Conservation (phyloP, 2,888 invertebrate genomes). For the Andrena marginata region DNA sequence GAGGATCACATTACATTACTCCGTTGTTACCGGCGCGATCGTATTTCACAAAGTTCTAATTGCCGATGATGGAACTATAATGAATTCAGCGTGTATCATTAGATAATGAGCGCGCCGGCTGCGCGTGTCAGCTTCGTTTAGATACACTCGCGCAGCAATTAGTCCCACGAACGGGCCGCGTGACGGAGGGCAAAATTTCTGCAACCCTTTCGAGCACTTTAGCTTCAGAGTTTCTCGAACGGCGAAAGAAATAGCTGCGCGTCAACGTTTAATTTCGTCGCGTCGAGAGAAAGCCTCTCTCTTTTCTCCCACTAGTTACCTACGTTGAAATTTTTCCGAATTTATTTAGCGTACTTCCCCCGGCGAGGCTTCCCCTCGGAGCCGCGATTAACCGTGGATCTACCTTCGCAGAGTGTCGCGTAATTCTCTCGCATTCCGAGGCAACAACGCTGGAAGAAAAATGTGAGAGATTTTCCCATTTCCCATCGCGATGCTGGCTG, state of each 20-base stretch:
- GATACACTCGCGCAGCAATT: constrained; percentile 34
- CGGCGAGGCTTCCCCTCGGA: constrained; percentile 45
- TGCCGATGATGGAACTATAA: constrained; percentile 42
- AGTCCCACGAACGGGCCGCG: constrained; percentile 38
- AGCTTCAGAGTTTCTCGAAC: background rate
- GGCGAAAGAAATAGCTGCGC: background rate
- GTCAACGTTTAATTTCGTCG: background rate
- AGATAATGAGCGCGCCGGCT: constrained; percentile 43
- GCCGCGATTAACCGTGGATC: constrained; percentile 43
- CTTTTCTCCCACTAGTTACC: no score
- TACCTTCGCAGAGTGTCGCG: constrained; percentile 25
- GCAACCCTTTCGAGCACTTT: constrained; percentile 5
- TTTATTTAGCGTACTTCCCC: no score
- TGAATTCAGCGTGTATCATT: constrained; percentile 54
- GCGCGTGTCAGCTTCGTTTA: constrained; percentile 41
- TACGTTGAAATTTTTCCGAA: constrained; percentile 13
- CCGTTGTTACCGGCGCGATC: constrained; percentile 32
- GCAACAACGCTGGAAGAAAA: constrained; percentile 5
- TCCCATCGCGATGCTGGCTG: background rate
- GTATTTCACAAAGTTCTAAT: constrained; percentile 30
- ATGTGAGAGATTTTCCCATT: background rate
- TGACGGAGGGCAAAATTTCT: constrained; percentile 32
- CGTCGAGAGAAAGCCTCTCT: no score
- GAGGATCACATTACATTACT: constrained; percentile 39
- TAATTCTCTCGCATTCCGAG: constrained; percentile 41